Conservation (phyloP, 30 jellyfish, hydroid and myxozoan species). For the Catostylus mosaicus region DNA sequence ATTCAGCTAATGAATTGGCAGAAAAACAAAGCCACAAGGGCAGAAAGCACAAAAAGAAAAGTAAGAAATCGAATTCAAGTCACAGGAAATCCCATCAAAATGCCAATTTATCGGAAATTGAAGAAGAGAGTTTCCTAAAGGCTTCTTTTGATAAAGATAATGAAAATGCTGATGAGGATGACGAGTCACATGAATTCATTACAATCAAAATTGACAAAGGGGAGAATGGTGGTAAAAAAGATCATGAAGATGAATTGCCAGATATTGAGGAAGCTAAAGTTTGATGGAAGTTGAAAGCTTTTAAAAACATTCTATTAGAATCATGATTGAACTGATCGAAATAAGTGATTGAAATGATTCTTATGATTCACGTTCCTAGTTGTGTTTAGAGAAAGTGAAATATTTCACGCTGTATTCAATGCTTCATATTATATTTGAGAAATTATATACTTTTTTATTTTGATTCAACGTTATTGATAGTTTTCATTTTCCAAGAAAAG, state of each 20-base stretch:
- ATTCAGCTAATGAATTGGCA: constrained; percentile 61
- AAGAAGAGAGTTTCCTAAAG: constrained; percentile 45
- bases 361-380: too few relatives aligned
- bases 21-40: constrained; percentile 35
- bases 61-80: constrained; percentile 4
- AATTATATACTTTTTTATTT: too few relatives aligned
- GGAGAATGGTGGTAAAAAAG: background rate
- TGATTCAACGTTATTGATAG: too few relatives aligned
- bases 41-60: constrained; percentile 2
- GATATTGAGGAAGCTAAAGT: too few relatives aligned
- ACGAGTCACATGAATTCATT: constrained; percentile 52
- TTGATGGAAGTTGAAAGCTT: too few relatives aligned
- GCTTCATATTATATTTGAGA: too few relatives aligned
- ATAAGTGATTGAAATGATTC: too few relatives aligned
- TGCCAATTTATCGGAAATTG: constrained; percentile 58
- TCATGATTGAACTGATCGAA: too few relatives aligned
- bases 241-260: background rate
- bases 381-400: too few relatives aligned
- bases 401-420: too few relatives aligned
- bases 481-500: too few relatives aligned
- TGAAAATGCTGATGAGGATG: constrained; percentile 35
- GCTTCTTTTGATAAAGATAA: constrained; percentile 39
- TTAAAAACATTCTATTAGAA: too few relatives aligned
- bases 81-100: constrained; percentile 12
- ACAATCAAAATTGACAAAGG: constrained; percentile 56